These are phyloP conservation scores for Cetoscarus ocellatus DNA, from an alignment of 2,797 vertebrate genomes.

Conservation along the genomic window DNA sequence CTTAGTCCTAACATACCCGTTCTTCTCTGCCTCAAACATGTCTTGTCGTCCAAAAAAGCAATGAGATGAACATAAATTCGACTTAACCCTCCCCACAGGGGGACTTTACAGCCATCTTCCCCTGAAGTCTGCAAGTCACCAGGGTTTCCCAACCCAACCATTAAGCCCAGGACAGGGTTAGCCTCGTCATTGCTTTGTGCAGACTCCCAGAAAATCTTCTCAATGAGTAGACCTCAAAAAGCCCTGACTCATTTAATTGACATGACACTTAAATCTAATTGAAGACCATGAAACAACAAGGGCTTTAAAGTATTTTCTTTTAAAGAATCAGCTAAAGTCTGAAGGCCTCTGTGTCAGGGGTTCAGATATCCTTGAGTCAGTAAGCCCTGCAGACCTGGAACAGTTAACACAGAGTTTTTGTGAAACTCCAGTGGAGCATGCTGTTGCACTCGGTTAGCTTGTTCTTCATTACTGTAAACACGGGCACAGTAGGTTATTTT, in stretches of 20 bases:
- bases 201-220: neutral
- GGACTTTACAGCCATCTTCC: neutral
- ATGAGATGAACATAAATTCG: neutral
- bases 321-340: neutral
- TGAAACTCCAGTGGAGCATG: neutral
- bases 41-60: neutral
- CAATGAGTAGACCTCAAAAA: neutral
- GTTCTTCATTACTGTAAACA: slow-evolving; percentile 7
- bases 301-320: no score
- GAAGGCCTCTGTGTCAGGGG: neutral
- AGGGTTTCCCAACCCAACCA: neutral
- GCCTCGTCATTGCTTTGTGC: neutral
- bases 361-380: neutral
- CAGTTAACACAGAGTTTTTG: neutral
- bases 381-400: neutral
- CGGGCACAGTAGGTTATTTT: slow-evolving; percentile 24
- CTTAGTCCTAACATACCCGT: neutral
- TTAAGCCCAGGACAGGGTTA: neutral
- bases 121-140: neutral
- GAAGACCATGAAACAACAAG: neutral
- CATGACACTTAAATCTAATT: neutral
- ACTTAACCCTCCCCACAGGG: neutral
- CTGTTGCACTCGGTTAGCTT: neutral
- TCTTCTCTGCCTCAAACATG: neutral
- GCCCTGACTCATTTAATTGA: neutral